Percentiles rank a stretch among this genome's conserved stretches.
phyloP scores from a whole-genome alignment of 1,140 invertebrate genomes.

The Tetramorium parvispinum region DNA sequence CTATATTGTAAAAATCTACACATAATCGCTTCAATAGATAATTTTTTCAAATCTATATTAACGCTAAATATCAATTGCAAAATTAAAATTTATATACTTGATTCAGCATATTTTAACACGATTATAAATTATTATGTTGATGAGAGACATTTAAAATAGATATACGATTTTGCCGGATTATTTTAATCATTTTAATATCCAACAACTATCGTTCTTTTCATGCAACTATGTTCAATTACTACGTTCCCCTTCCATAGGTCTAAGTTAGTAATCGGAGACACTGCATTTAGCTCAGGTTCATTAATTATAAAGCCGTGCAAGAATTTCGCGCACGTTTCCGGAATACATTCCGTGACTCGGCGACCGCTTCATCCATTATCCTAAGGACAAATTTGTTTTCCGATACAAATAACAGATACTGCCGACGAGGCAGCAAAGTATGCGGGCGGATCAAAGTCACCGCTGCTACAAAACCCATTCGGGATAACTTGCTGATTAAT shows the following conservation, averaged over 20 bases:
- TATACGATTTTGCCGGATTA: not conserved
- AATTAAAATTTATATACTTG: not conserved
- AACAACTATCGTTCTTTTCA: not conserved
- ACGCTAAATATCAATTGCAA: not conserved
- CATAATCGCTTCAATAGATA: not conserved
- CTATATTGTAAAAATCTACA: not conserved
- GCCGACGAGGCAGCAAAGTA: slow-evolving; percentile 67
- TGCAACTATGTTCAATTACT: slow-evolving; percentile 41
- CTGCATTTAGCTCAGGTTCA: slow-evolving; percentile 65
- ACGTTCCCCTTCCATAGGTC: not conserved
- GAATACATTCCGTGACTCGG: slow-evolving; percentile 75
- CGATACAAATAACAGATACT: slow-evolving; percentile 80
- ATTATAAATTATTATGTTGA: not conserved
- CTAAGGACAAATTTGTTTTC: slow-evolving; percentile 83
- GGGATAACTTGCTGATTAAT: slow-evolving; percentile 81
- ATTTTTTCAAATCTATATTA: not conserved
- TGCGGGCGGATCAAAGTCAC: slow-evolving; percentile 71
- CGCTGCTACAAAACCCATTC: slow-evolving; percentile 75
- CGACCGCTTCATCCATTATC: slow-evolving; percentile 83
- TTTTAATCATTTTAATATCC: not conserved
- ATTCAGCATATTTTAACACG: not conserved
- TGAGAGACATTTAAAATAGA: not conserved
- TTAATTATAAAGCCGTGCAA: slow-evolving; percentile 76
- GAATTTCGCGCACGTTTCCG: slow-evolving; percentile 73
- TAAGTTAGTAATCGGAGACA: slow-evolving; percentile 4